Evolutionary conservation across 2,888 invertebrate species (phyloP), one percentile per base, ranked within the genome.

Genomic region (Drosophila mercatorum): DNA sequence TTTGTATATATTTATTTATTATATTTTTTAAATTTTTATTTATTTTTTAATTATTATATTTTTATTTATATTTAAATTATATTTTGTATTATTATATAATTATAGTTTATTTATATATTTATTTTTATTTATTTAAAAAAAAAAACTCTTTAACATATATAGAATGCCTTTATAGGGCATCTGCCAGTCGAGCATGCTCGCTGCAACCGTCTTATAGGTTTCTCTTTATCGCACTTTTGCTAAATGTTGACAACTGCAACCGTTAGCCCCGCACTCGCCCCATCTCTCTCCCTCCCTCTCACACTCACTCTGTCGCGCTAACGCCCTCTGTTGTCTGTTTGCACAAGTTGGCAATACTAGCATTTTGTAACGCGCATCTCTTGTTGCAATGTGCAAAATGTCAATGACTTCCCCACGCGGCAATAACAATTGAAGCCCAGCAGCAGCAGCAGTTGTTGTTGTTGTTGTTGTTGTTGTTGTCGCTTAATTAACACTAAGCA

Each of bases 371-470:
- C 62, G 65, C 68, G 58, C 77, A 76, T 66, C 55, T 66, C 55
- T 61, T 49, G 53, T 69, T 57, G 75, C 83, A 80, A 75, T 78
- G 65, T 68, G 70, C 72, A 71, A 85, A 88, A 79, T 84, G 83
- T 88, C 83, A 84, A 76, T 86, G 83, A 84, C 83, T 88, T 66
- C 58, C 40, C 40, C 49, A 59, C 6, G 68, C 66, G 78, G 63
- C 76, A 81, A 82, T 80, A 79, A 80, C 77, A 71, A 77, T 78
- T 78, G 80, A 76, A 72, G 69, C 76, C 67, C 68, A 80, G 65
- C 82, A 75, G 72, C 68, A 66, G 63, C 51, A 51, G 7, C 67
- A 63, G 58, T 64, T 60, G 61, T 52, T 46, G 43, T 44, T 28
- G 28, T 28, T 53, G 56, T 59, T 60, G 43, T n/a, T 55, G 51